phyloP scores from a whole-genome alignment of 1,140 invertebrate genomes.

The Cyphomyrmex costatus region DNA sequence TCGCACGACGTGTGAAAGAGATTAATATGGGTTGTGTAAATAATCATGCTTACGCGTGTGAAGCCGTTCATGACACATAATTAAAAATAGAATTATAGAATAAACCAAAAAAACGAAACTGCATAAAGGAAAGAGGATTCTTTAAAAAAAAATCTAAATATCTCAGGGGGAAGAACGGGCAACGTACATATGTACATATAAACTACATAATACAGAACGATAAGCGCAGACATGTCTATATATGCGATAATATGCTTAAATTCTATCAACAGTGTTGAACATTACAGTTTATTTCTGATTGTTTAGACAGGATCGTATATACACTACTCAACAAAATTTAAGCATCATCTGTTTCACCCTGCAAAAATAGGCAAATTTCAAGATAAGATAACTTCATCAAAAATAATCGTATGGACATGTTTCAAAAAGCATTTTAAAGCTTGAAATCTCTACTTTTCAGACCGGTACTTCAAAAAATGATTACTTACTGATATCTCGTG shows the following conservation, averaged over 20 bases:
- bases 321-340: no score
- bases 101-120: not conserved
- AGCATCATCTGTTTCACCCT: no score
- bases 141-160: conserved; percentile 17
- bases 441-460: no score
- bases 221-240: not conserved
- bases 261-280: not conserved
- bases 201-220: not conserved
- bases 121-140: not conserved
- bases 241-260: not conserved
- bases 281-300: not conserved
- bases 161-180: not conserved
- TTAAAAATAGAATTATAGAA: conserved; percentile 19
- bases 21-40: conserved; percentile 33
- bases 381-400: no score
- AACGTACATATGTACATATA: not conserved
- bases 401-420: no score
- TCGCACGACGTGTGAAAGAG: not conserved
- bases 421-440: no score
- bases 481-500: no score
- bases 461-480: no score
- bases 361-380: no score
- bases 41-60: not conserved
- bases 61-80: conserved; percentile 43
- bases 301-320: not conserved